phyloP scores from a whole-genome alignment of 2,113 vertebrate species.

The Epinephelus lanceolatus region DNA sequence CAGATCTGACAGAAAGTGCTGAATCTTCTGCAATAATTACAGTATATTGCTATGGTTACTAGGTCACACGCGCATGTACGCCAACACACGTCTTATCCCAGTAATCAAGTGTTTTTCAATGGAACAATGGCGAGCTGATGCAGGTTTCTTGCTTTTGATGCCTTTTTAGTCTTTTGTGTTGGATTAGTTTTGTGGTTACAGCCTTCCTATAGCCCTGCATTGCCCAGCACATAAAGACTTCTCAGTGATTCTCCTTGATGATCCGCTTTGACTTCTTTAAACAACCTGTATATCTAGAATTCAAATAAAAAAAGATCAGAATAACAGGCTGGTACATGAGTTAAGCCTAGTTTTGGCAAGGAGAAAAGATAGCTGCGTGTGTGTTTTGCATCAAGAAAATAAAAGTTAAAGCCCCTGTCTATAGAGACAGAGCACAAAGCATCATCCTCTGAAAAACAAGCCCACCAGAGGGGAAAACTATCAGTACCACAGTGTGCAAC shows the following conservation, averaged over 20 bases:
- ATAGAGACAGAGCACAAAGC: no score
- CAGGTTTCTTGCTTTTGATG: constrained; percentile 45
- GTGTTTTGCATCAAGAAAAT: constrained; percentile 7
- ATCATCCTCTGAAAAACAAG: no score
- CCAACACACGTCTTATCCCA: constrained; percentile 29
- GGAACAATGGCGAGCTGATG: constrained; percentile 37
- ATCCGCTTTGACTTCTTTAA: background rate
- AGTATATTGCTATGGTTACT: constrained; percentile 30
- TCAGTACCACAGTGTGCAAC: no score
- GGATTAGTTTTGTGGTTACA: constrained; percentile 17
- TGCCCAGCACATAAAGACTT: background rate
- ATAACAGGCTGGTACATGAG: background rate
- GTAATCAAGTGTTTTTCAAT: constrained; percentile 45
- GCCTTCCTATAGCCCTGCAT: constrained; percentile 9
- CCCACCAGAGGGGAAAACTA: no score
- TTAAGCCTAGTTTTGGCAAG: background rate
- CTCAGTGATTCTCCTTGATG: background rate
- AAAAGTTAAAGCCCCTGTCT: background rate
- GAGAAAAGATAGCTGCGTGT: background rate
- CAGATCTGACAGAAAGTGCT: constrained; percentile 46
- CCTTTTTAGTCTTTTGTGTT: constrained; percentile 24
- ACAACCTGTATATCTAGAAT: background rate
- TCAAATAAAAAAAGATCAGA: background rate
- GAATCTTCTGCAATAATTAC: constrained; percentile 61
- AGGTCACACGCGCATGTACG: background rate